These are phyloP conservation scores for Drosophila obscura DNA, from an alignment of 1,140 invertebrate species.

Conservation along the genomic window DNA sequence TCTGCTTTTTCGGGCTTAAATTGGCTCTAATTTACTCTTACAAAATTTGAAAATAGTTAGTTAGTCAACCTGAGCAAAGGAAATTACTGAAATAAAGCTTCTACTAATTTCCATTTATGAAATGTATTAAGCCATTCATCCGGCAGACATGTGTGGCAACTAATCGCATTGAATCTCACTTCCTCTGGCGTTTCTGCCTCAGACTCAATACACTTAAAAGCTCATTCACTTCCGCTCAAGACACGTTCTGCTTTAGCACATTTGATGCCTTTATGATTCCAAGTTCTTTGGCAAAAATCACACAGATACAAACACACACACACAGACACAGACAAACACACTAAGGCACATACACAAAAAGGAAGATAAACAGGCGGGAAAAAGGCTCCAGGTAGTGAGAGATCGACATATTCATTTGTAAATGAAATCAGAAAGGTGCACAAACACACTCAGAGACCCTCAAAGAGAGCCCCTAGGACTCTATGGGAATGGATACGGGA, in stretches of 20 bases:
- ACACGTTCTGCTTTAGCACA: constrained; percentile 61
- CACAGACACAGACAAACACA: neutral
- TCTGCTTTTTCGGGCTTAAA: no score
- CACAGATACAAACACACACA: constrained; percentile 39
- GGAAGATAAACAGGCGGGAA: constrained; percentile 7
- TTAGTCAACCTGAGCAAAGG: neutral
- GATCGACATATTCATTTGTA: constrained; percentile 65
- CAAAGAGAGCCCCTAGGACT: neutral
- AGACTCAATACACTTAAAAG: constrained; percentile 73
- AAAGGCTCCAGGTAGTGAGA: constrained; percentile 31
- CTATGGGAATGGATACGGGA: constrained; percentile 26
- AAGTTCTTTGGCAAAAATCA: constrained; percentile 60
- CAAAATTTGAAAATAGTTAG: no score
- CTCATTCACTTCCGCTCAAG: constrained; percentile 75
- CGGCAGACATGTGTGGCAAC: constrained; percentile 45
- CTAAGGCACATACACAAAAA: constrained; percentile 25
- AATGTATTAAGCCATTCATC: constrained; percentile 37
- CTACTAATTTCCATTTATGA: constrained; percentile 36
- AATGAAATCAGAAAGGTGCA: constrained; percentile 77
- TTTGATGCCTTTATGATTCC: constrained; percentile 75
- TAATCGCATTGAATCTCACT: constrained; percentile 45
- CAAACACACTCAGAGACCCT: constrained; percentile 40
- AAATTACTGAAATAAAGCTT: neutral
- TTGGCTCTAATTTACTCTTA: no score
- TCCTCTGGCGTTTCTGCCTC: constrained; percentile 24